Evolutionary conservation across 2,113 vertebrate species (phyloP).

Genomic region (Acanthochromis polyacanthus): DNA sequence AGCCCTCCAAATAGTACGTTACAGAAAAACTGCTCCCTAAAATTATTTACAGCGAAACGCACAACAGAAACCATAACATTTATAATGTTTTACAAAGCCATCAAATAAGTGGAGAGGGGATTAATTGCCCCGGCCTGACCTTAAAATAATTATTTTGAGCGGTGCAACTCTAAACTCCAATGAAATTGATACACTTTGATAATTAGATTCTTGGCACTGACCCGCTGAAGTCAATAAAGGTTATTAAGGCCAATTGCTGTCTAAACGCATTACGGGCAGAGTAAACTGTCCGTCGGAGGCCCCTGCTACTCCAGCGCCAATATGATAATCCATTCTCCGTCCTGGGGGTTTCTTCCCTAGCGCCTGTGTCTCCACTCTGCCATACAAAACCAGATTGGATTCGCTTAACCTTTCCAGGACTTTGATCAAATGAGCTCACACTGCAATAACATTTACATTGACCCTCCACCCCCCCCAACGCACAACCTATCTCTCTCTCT

Average conservation of each 20-base stretch:
- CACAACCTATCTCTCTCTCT: conserved; percentile 30
- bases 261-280: conserved; percentile 86
- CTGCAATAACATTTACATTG: conserved; percentile 91
- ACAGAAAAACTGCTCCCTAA: conserved; percentile 56
- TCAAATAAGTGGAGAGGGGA: conserved; percentile 89
- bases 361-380: conserved; percentile 86
- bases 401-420: conserved; percentile 90
- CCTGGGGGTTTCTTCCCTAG: conserved; percentile 82
- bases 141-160: conserved; percentile 91
- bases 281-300: conserved; percentile 89
- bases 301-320: conserved; percentile 87
- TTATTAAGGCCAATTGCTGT: conserved; percentile 93
- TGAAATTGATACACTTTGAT: conserved; percentile 96
- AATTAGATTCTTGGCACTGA: conserved; percentile 93
- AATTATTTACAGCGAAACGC: conserved; percentile 77
- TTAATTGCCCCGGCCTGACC: conserved; percentile 89
- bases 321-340: conserved; percentile 89
- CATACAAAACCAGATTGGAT: conserved; percentile 91
- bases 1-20: conserved; percentile 52
- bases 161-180: conserved; percentile 89
- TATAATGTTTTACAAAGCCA: conserved; percentile 89
- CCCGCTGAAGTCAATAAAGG: conserved; percentile 93
- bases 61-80: conserved; percentile 84
- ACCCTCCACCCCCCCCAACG: conserved; percentile 68
- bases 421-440: conserved; percentile 90